Evolutionary conservation across 2,888 invertebrate species (phyloP), one percentile per base, ranked within the genome.

Genomic region (Lydus trimaculatus): DNA sequence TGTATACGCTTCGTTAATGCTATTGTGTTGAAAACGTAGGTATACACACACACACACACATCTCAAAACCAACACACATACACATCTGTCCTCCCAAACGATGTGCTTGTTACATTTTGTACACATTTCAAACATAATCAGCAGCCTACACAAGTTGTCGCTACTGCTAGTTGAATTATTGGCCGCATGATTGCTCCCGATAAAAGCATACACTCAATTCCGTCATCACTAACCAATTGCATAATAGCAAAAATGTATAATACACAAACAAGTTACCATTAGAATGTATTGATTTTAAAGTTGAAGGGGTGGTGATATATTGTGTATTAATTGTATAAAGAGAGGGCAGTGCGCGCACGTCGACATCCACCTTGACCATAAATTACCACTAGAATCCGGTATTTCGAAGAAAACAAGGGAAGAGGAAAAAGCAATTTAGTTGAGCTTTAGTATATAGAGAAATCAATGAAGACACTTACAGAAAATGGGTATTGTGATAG

Each of bases 381-480:
- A 79, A 79, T 79, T 79, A 79, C 71, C 72, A 72, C 66, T 70
- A 65, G 70, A 77, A 76, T 75, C 76, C 72, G 75, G 48, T 78
- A 78, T 79, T 78, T 79, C 74, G 74, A 73, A 72, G 74, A 73
- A 74, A 60, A 59, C 65, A 65, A 61, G 68, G 72, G 75, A 66
- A 70, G 71, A 74, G 80, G 82, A 78, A 80, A 81, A 83, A 82
- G 81, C 83, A 84, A 84, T 84, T 84, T 84, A 80, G 79, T 78
- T 20, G 76, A 80, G 83, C 82, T 84, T 83, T 82, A 77, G 76
- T 79, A 72, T 76, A 75, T n/a, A 77, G 80, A 80, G 81, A 82
- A 84, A 84, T 84, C 84, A 84, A 84, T 84, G 84, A 83, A 83
- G 82, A 81, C 77, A 76, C 75, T 77, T 74, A 72, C 72, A 71